Base-by-base conservation (phyloP, 2,797 vertebrate genomes). In the Zenarchopterus dispar region DNA sequence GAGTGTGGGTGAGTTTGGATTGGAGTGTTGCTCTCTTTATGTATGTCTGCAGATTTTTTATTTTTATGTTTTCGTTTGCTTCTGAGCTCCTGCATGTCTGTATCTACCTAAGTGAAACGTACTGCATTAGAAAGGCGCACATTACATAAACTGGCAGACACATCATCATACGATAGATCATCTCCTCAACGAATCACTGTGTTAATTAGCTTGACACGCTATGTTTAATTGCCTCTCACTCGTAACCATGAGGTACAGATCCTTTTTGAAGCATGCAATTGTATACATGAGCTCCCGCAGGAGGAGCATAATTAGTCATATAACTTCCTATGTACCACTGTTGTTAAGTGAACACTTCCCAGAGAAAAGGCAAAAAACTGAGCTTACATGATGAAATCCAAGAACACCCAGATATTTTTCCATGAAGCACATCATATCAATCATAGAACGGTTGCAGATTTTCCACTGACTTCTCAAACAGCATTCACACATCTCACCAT, bases 131-230 rank as follows among this genome's bases (percentile, higher is more conserved):
- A n/a, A 11, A 11, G 31, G 57, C 56, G 67, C 46, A 66, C 7
- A 46, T 49, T 59, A 16, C 41, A 59, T 46, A n/a, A 56, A 51
- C 39, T 48, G 52, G 56, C 39, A n/a, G 22, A 52, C 50, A 62
- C 66, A 73, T 17, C 57, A 45, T 56, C 58, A 70, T 59, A 44
- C 60, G 48, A 69, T 54, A 72, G 18, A 74, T 70, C 69, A 67
- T 64, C 36, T 64, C 45, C 52, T 24, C 8, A 47, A 49, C 65
- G 60, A 66, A 51, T 67, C 53, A 42, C 5, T 31, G 61, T 47
- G 69, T 67, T 77, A 73, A 80, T 70, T 67, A 77, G 71, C 64
- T 19, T 45, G 43, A 8, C 13, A 45, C 9, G 13, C n/a, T 19
- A 7, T 74, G 81, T 64, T 68, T 53, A 36, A 18, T 59, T 47